Percentiles rank a stretch among this genome's conserved stretches.
Conservation (phyloP, 1,140 invertebrate species). For the Micrasema longulum region DNA sequence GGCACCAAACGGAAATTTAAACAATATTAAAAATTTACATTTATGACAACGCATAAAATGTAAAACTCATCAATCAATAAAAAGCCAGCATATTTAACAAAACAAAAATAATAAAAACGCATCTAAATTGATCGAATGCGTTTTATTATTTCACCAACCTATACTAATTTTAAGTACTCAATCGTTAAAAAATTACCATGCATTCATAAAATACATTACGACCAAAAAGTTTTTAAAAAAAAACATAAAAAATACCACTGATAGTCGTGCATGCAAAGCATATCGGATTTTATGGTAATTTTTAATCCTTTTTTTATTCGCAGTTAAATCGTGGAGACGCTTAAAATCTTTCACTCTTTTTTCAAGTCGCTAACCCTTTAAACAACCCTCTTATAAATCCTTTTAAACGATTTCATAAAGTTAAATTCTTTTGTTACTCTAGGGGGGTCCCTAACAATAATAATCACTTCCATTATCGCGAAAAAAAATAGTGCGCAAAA, state of each 20-base stretch:
- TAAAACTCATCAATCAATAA: constrained; percentile 38
- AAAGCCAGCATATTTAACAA: constrained; percentile 38
- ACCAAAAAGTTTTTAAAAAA: constrained; percentile 38
- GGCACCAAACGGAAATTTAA: too few relatives aligned
- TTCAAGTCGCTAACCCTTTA: constrained; percentile 40
- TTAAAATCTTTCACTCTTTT: constrained; percentile 37
- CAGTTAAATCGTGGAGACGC: constrained; percentile 42
- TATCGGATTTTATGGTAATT: constrained; percentile 50
- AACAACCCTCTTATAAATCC: constrained; percentile 40
- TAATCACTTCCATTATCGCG: constrained; percentile 38
- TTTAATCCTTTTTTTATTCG: constrained; percentile 52
- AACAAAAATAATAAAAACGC: constrained; percentile 16
- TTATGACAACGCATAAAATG: constrained; percentile 18
- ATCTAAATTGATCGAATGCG: constrained; percentile 39
- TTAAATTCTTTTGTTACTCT: constrained; percentile 50
- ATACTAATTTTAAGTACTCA: constrained; percentile 19
- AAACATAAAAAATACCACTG: constrained; percentile 33
- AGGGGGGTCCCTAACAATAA: constrained; percentile 46
- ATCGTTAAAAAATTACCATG: constrained; percentile 19
- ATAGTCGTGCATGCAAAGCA: constrained; percentile 40
- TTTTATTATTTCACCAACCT: constrained; percentile 8
- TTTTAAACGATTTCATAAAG: constrained; percentile 52
- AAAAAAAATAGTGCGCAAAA: constrained; percentile 15
- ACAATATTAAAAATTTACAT: neutral
- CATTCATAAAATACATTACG: constrained; percentile 16